Evolutionary conservation across 2,888 invertebrate species (phyloP).

Genomic region (Theodoxus fluviatilis): DNA sequence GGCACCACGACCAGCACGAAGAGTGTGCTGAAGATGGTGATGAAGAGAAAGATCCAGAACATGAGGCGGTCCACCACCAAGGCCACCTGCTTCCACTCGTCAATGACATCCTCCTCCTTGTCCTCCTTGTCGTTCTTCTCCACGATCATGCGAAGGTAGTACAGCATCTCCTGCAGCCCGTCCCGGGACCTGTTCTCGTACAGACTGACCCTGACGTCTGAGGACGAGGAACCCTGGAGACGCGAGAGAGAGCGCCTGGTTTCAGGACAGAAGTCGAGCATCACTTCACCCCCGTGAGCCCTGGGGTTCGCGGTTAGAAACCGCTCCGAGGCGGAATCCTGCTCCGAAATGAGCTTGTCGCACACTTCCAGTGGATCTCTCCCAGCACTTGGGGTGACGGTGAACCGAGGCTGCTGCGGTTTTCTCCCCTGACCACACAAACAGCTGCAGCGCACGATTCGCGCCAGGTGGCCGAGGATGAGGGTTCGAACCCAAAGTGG

Average conservation of each 20-base stretch:
- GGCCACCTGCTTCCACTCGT: slow-evolving; percentile 63
- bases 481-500: slow-evolving; percentile 39
- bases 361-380: no score
- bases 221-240: slow-evolving; percentile 23
- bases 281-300: no score
- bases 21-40: slow-evolving; percentile 50
- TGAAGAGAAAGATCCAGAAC: slow-evolving; percentile 56
- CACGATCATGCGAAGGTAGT: slow-evolving; percentile 50
- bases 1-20: slow-evolving; percentile 56
- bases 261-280: no score
- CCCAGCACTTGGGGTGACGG: no score
- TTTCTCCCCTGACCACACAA: no score
- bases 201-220: slow-evolving; percentile 31
- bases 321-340: no score
- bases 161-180: slow-evolving; percentile 53
- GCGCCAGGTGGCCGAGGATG: slow-evolving; percentile 35
- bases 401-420: no score
- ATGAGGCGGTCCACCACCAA: slow-evolving; percentile 57
- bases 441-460: slow-evolving; percentile 43
- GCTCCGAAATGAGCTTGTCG: no score
- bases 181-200: slow-evolving; percentile 31
- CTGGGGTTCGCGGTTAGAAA: no score
- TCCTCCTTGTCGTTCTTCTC: slow-evolving; percentile 56
- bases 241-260: neutral
- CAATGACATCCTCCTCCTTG: slow-evolving; percentile 47